Evolutionary conservation across 2,888 invertebrate species (phyloP), one percentile per base, ranked within the genome.

Genomic region (Lamellibrachia columna): DNA sequence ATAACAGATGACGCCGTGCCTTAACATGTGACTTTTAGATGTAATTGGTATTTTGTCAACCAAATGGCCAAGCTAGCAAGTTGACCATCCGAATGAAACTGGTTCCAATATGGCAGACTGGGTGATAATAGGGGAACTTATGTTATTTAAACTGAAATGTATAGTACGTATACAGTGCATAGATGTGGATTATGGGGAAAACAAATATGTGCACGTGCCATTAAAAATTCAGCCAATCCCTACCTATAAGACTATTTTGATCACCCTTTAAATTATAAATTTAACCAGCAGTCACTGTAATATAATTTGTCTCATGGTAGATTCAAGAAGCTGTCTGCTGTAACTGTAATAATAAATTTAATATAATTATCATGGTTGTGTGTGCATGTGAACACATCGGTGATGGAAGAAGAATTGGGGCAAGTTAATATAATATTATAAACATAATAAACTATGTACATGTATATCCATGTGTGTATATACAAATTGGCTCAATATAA

Each of bases 371-470:
- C 75, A 22, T 75, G 75, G n/a, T 6, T 75, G 15, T 22, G 22
- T 22, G 75, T 75, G 75, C 75, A 75, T 15, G 75, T 75, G 75
- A 75, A 75, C 22, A 75, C 75, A 75, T 11, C 3, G 15, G 75
- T 75, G 55, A 9, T 55, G 22, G 40, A 40, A 40, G 40, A 40
- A 0, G 40, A 40, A 40, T 6, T 22, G 75, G 22, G 15, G 75
- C 75, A 15, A 22, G 75, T 75, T 22, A 75, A 91, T 91, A 91
- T 91, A 53, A 53, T 22, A 22, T 53, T 53, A 91, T 91, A 91
- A 55, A 91, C 58, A 91, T 91, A 91, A 91, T 91, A 91, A 91
- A 55, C 40, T 91, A 91, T 91, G 58, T 91, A 91, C 58, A 91
- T 40, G 58, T 91, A 91, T 91, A 91, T 91, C 22, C n/a, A 55